Conservation (phyloP, 1,140 invertebrate genomes). For the Drosophila sucinea region DNA sequence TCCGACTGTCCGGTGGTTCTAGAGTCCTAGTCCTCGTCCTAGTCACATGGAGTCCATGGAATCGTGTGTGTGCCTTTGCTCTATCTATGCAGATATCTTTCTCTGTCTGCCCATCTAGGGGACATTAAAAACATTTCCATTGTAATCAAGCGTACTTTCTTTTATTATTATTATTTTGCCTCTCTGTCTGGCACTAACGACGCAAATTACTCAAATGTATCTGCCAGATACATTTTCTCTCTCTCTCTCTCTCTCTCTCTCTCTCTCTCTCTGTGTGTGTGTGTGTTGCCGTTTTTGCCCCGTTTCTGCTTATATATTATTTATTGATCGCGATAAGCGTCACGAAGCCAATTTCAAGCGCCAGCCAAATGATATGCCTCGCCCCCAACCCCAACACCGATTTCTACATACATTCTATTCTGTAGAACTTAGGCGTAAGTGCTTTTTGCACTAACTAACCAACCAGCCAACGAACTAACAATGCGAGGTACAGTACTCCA, state of each 20-base stretch:
- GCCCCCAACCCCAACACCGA: neutral
- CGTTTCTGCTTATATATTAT: constrained; percentile 71
- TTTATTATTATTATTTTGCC: constrained; percentile 80
- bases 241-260: constrained; percentile 62
- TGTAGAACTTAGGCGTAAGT: constrained; percentile 43
- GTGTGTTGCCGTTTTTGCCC: constrained; percentile 32
- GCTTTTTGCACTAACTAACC: constrained; percentile 53
- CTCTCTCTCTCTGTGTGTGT: constrained; percentile 41
- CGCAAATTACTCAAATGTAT: constrained; percentile 82
- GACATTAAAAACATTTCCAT: constrained; percentile 81
- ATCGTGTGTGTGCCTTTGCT: constrained; percentile 43
- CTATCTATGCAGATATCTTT: constrained; percentile 82
- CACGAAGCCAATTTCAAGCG: constrained; percentile 80
- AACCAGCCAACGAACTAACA: constrained; percentile 26
- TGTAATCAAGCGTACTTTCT: constrained; percentile 82
- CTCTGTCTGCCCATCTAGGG: constrained; percentile 45
- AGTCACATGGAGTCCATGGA: neutral
- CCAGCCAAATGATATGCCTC: constrained; percentile 66
- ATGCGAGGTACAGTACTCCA: constrained; percentile 30
- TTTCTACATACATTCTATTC: constrained; percentile 8
- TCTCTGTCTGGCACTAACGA: constrained; percentile 77
- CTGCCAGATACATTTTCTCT: constrained; percentile 72
- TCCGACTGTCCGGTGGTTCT: constrained; percentile 17
- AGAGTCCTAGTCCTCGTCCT: constrained; percentile 15
- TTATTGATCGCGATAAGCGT: constrained; percentile 81